Percentiles rank a stretch among this genome's conserved stretches.
phyloP scores from a whole-genome alignment of 2,113 vertebrate species.

The Rhabdomys dilectus region DNA sequence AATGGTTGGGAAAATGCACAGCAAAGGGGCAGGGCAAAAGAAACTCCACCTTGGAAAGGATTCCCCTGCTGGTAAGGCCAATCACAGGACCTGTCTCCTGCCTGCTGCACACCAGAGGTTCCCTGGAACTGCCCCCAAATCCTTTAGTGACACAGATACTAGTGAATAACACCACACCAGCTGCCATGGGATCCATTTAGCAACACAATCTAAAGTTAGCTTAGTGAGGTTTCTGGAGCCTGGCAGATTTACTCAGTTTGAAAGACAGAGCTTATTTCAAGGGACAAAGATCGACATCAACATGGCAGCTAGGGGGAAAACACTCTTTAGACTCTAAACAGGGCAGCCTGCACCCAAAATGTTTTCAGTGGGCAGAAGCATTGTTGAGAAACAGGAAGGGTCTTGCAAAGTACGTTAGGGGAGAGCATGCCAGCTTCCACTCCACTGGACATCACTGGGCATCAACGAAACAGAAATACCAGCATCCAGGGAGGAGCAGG shows the following conservation, averaged over 20 bases:
- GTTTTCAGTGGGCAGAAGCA: too few relatives aligned
- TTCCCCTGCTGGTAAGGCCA: rapidly evolving
- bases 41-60: too few relatives aligned
- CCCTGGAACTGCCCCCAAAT: too few relatives aligned
- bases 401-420: not conserved
- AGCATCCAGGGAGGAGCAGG: rapidly evolving
- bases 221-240: not conserved
- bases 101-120: too few relatives aligned
- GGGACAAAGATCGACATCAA: not conserved
- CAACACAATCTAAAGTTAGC: not conserved
- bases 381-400: too few relatives aligned
- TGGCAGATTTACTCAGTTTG: not conserved
- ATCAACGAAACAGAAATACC: not conserved
- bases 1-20: not conserved
- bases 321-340: not conserved
- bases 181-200: not conserved
- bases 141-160: rapidly evolving
- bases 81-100: not conserved
- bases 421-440: too few relatives aligned
- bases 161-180: too few relatives aligned
- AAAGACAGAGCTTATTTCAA: not conserved
- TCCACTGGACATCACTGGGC: rapidly evolving
- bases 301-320: not conserved
- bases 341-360: not conserved
- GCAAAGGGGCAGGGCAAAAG: not conserved